A percentile compares a stretch with the other conserved stretches of the same genome.
Conservation (phyloP, 2,888 invertebrate species). For the Pyrochroa serraticornis region DNA sequence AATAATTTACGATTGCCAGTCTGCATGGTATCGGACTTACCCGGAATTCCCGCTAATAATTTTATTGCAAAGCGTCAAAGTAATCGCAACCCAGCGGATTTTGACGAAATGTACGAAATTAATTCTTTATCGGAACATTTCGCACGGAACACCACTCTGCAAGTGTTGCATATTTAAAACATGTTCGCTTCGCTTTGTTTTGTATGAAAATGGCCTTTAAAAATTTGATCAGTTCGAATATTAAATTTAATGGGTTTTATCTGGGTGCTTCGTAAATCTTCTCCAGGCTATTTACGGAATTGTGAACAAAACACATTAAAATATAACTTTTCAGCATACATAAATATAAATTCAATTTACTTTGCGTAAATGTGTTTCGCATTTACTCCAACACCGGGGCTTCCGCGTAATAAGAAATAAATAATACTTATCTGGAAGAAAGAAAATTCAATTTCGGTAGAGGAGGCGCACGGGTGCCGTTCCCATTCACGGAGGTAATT, state of each 20-base stretch:
- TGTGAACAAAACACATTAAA: conserved; percentile 22
- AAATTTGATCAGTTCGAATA: conserved; percentile 6
- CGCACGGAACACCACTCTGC: background rate
- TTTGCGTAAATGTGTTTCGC: conserved; percentile 27
- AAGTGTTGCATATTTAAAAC: conserved; percentile 3
- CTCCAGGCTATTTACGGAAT: conserved; percentile 12
- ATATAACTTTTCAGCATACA: conserved; percentile 13
- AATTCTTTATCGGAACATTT: background rate
- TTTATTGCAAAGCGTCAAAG: too few relatives aligned
- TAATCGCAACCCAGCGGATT: too few relatives aligned
- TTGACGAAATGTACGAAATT: too few relatives aligned
- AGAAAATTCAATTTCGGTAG: conserved; percentile 33
- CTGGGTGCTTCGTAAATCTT: background rate
- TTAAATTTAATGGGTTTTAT: background rate
- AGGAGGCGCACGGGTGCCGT: background rate
- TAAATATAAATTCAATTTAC: conserved; percentile 32
- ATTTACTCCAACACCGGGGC: conserved; percentile 20
- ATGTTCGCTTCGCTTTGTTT: background rate
- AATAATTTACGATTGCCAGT: too few relatives aligned
- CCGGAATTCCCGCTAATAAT: too few relatives aligned
- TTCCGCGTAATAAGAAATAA: conserved; percentile 32
- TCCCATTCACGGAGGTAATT: conserved; percentile 5
- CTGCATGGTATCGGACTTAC: too few relatives aligned
- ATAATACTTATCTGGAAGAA: conserved; percentile 35
- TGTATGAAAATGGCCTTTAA: background rate